Base-by-base conservation (phyloP, 2,888 invertebrate genomes). In the Graphium colonna region DNA sequence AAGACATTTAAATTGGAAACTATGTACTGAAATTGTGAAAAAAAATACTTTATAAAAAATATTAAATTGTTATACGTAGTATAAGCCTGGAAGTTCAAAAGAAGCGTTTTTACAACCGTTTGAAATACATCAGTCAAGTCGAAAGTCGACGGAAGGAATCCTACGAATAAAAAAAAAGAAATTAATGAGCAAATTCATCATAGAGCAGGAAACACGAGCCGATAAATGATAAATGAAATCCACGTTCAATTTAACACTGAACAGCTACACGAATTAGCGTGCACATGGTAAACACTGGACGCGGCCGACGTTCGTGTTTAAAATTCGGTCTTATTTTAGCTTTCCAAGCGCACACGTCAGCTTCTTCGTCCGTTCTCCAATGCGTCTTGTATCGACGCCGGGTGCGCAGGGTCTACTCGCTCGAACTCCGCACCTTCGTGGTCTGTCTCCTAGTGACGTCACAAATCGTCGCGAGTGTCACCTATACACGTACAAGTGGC, bases 311-410 rank as follows among this genome's bases (percentile, higher is more conserved):
- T 85, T 87, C 86, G 86, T 90, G 88, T 89, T 86, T 90, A 89
- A 89, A 89, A 87, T 90, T 90, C 82, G 88, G 88, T 90, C 89
- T 90, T 90, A 90, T 90, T 90, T 89, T 90, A 90, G 90, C 89
- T 90, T 87, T 87, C 86, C 87, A 82, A 81, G 77, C 88, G 83
- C 82, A 79, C 80, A 83, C 89, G 86, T 87, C 88, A 82, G 82
- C 73, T n/a, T n/a, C n/a, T n/a, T n/a, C 77, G 70, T 65, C 79
- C 77, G n/a, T 79, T 77, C 79, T 70, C 80, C 85, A 79, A 87
- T 86, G 89, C 84, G 83, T 88, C 85, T 88, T 86, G 82, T 71
- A 86, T 88, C 85, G 87, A 84, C 82, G 81, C 69, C 68, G 60
- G 59, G 65, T 58, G 62, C 60, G 61, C 60, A 57, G 64, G 60